Conservation (phyloP, 2,797 vertebrate species). For the Oreochromis grahami region DNA sequence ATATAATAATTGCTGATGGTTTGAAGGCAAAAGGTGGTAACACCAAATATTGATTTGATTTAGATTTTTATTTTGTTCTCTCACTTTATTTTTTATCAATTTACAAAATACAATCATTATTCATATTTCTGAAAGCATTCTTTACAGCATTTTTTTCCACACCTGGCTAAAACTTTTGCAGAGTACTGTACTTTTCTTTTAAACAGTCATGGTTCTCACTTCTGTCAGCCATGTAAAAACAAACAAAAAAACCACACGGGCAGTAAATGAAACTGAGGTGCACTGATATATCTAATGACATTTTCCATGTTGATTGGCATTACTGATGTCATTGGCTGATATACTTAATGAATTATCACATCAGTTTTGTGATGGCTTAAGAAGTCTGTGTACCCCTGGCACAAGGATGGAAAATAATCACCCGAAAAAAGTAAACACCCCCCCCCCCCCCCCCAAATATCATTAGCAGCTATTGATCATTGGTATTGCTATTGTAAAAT, state of each 20-base stretch:
- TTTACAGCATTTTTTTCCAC: not conserved
- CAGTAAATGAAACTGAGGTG: not conserved
- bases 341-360: not conserved
- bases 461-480: not conserved
- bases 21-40: constrained; percentile 38
- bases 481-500: not conserved
- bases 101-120: not conserved
- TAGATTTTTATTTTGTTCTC: constrained; percentile 9
- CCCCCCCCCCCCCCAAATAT: rapidly evolving
- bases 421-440: not conserved
- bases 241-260: not conserved
- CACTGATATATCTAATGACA: not conserved
- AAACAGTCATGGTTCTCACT: not conserved
- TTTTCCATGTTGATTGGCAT: not conserved
- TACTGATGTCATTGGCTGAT: not conserved
- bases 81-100: not conserved
- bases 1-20: not conserved
- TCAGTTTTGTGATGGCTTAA: not conserved
- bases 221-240: not conserved
- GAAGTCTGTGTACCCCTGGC: not conserved
- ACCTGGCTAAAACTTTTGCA: not conserved
- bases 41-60: constrained; percentile 36
- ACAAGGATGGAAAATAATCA: not conserved
- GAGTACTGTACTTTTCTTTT: not conserved
- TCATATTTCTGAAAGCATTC: not conserved